These are phyloP conservation scores for Acleris cristana DNA, from an alignment of 2,888 invertebrate species.

Conservation along the genomic window DNA sequence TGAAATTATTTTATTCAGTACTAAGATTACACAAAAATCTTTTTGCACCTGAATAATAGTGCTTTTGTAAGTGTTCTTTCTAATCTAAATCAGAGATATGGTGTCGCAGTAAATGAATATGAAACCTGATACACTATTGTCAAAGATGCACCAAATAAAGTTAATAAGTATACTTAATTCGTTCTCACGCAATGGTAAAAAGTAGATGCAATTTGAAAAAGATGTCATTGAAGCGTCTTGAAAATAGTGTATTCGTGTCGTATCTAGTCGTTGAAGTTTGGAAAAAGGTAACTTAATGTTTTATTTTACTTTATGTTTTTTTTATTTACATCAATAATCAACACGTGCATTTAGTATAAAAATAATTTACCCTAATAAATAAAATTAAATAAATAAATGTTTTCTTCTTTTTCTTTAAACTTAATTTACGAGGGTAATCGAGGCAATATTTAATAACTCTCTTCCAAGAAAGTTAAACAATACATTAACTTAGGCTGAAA, in stretches of 20 bases:
- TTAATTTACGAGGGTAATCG: constrained; percentile 58
- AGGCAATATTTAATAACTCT: constrained; percentile 45
- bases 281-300: constrained; percentile 32
- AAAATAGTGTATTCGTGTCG: constrained; percentile 36
- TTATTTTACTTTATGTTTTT: constrained; percentile 5
- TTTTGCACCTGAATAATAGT: constrained; percentile 72
- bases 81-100: constrained; percentile 49
- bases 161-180: constrained; percentile 6
- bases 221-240: constrained; percentile 61
- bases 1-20: constrained; percentile 61
- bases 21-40: constrained; percentile 63
- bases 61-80: constrained; percentile 61
- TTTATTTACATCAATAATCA: constrained; percentile 28
- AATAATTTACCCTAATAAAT: constrained; percentile 41
- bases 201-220: constrained; percentile 33
- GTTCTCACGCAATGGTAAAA: constrained; percentile 10
- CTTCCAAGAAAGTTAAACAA: neutral
- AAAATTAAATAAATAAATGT: constrained; percentile 33
- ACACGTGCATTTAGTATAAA: constrained; percentile 42
- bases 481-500: neutral
- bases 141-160: constrained; percentile 61
- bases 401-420: constrained; percentile 16
- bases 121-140: constrained; percentile 63
- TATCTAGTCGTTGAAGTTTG: constrained; percentile 21
- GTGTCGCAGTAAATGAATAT: constrained; percentile 54